Evolutionary conservation across 2,113 vertebrate species (phyloP).

Genomic region (Malurus cyaneus): DNA sequence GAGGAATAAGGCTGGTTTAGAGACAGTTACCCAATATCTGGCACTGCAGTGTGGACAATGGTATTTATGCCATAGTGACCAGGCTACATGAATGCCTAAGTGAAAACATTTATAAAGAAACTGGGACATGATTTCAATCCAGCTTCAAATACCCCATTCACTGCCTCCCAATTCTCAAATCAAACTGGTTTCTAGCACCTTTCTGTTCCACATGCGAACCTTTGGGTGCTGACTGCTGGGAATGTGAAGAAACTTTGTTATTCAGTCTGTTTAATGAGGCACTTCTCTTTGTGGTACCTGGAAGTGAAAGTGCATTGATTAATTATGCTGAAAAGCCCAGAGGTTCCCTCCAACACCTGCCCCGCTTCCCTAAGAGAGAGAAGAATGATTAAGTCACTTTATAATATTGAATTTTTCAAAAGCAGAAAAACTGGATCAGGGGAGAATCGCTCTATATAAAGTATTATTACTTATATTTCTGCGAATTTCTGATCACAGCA

Average conservation of each 20-base stretch:
- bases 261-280: constrained; percentile 87
- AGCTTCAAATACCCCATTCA: neutral
- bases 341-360: constrained; percentile 2
- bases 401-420: neutral
- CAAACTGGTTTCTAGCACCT: constrained; percentile 76
- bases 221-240: constrained; percentile 79
- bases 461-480: neutral
- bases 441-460: neutral
- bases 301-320: constrained; percentile 72
- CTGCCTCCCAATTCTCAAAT: neutral
- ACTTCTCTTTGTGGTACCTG: constrained; percentile 85
- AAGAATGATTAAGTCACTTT: neutral
- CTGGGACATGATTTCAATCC: neutral
- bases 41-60: neutral
- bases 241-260: constrained; percentile 80
- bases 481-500: neutral
- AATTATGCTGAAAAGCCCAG: neutral
- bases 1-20: neutral
- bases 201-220: constrained; percentile 82
- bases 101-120: neutral
- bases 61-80: neutral
- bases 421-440: constrained; percentile 19
- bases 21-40: neutral
- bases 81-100: neutral
- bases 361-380: neutral